phyloP scores from a whole-genome alignment of 2,797 vertebrate genomes.

The Coendou prehensilis region DNA sequence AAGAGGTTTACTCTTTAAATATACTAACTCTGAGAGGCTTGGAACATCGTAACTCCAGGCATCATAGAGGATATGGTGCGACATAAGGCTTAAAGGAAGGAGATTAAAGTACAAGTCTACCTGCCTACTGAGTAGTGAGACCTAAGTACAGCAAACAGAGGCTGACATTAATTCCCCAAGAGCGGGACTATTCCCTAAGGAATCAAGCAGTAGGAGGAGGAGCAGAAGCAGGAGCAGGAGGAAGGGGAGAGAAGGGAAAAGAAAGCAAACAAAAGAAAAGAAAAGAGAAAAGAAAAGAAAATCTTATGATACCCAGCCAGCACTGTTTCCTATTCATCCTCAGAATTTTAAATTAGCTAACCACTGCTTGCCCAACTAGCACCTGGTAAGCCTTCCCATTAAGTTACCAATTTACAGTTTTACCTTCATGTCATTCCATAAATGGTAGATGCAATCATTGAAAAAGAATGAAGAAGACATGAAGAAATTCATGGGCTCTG shows the following conservation, averaged over 20 bases:
- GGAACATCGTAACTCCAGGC: neutral
- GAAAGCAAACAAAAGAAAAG: neutral
- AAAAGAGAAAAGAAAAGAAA: neutral
- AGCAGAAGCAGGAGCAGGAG: neutral
- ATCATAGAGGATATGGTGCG: neutral
- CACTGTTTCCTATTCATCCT: slow-evolving; percentile 33
- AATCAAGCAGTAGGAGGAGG: neutral
- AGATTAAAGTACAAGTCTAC: slow-evolving; percentile 36
- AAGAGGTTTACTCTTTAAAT: slow-evolving; percentile 16
- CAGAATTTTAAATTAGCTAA: neutral
- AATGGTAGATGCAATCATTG: neutral
- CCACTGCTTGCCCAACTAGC: neutral
- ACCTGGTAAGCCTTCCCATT: neutral
- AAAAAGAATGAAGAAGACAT: slow-evolving; percentile 10
- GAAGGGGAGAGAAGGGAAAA: neutral
- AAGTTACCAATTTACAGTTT: neutral
- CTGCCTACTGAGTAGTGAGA: slow-evolving; percentile 29
- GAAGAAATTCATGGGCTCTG: neutral
- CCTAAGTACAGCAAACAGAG: slow-evolving; percentile 32
- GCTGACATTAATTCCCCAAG: slow-evolving; percentile 5
- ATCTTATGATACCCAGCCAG: neutral
- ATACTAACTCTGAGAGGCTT: neutral
- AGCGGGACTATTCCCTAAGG: neutral
- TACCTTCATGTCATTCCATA: slow-evolving; percentile 34
- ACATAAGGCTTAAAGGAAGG: neutral